Evolutionary conservation across 2,888 invertebrate species (phyloP).

Genomic region (Pseudoips prasinana): DNA sequence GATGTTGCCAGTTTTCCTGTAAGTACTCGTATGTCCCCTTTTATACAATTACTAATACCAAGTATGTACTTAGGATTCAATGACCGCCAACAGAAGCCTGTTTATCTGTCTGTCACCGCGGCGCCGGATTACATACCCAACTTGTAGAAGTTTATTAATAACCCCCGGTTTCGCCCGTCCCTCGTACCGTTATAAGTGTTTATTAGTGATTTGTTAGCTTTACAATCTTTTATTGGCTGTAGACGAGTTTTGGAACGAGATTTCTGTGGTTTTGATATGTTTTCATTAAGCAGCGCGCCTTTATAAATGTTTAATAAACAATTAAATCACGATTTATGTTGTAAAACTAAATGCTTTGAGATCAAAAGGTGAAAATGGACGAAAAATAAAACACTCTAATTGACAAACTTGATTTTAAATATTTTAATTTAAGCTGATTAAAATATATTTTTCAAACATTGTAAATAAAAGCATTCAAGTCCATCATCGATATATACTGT

Average conservation of each 20-base stretch:
- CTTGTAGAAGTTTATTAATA: conserved; percentile 15
- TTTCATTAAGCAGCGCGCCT: neutral
- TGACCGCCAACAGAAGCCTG: conserved; percentile 31
- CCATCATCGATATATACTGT: too few species aligned
- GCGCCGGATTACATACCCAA: conserved; percentile 29
- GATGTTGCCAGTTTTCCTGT: too few species aligned
- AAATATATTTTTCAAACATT: too few species aligned
- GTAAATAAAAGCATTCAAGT: too few species aligned
- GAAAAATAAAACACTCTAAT: too few species aligned
- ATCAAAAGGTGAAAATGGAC: too few species aligned
- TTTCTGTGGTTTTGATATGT: neutral
- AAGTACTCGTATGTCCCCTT: too few species aligned
- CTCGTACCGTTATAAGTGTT: conserved; percentile 14
- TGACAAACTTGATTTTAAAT: too few species aligned
- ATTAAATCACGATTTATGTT: too few species aligned
- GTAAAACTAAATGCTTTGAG: too few species aligned
- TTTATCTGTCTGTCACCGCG: conserved; percentile 34
- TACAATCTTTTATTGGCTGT: conserved; percentile 15
- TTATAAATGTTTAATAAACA: neutral
- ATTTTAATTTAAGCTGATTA: too few species aligned
- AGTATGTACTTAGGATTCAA: conserved; percentile 17
- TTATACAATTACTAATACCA: too few species aligned
- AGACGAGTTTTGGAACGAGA: neutral
- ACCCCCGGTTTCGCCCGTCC: conserved; percentile 18
- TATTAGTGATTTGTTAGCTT: conserved; percentile 16